phyloP scores from a whole-genome alignment of 2,888 invertebrate genomes.

The Epistrophe eligans region DNA sequence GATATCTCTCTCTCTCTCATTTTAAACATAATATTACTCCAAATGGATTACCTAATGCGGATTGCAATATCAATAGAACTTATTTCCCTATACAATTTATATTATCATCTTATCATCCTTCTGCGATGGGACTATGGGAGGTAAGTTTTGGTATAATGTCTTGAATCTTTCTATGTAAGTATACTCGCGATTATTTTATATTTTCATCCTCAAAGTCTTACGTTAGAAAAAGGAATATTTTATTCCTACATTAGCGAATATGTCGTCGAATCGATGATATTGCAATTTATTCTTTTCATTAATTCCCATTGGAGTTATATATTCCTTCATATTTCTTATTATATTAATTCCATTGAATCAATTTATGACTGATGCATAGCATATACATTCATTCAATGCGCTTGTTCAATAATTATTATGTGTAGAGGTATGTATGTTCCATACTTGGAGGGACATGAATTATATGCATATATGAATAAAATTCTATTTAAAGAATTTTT shows the following conservation, averaged over 20 bases:
- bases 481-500: conserved; percentile 13
- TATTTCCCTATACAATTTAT: conserved; percentile 9
- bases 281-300: conserved; percentile 52
- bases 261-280: conserved; percentile 19
- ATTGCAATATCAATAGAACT: conserved; percentile 10
- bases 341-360: conserved; percentile 10
- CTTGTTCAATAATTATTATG: too few relatives aligned
- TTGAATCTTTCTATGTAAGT: conserved; percentile 30
- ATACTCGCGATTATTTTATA: conserved; percentile 21
- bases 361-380: not conserved
- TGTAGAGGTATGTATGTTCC: too few relatives aligned
- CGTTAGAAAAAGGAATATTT: conserved; percentile 9
- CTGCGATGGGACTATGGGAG: not conserved
- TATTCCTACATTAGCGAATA: conserved; percentile 20
- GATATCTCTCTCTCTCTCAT: too few relatives aligned
- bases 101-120: conserved; percentile 11
- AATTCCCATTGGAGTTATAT: conserved; percentile 57
- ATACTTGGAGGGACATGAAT: conserved; percentile 13
- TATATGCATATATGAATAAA: conserved; percentile 27
- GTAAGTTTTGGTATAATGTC: conserved; percentile 20
- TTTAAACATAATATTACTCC: not conserved
- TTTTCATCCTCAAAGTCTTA: conserved; percentile 21
- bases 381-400: not conserved
- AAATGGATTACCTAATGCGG: not conserved
- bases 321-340: conserved; percentile 24